Conservation (phyloP, 2,113 vertebrate species). For the Phyllostomus hastatus region DNA sequence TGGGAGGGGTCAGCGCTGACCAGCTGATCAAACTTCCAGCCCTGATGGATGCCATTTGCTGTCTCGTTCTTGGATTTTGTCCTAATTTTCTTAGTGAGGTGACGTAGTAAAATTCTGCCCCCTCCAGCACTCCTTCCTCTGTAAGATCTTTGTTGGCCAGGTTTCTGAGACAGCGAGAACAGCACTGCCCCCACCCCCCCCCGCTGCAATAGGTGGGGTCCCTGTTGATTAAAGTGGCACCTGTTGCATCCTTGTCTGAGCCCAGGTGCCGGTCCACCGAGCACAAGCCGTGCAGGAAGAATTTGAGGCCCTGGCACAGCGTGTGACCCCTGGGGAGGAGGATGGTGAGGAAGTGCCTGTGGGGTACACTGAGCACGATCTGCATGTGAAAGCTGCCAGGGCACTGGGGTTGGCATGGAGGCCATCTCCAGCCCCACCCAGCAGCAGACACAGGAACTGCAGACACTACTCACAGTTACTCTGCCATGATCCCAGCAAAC, state of each 20-base stretch:
- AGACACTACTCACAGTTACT: constrained; percentile 78
- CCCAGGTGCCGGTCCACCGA: constrained; percentile 89
- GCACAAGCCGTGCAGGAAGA: constrained; percentile 88
- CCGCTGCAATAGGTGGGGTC: constrained; percentile 92
- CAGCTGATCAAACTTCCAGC: constrained; percentile 74
- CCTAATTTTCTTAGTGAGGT: constrained; percentile 94
- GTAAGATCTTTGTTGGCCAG: constrained; percentile 94
- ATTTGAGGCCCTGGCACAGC: constrained; percentile 87
- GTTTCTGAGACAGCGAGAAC: constrained; percentile 92
- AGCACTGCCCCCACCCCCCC: constrained; percentile 85
- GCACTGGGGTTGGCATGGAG: constrained; percentile 62
- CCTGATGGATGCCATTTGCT: constrained; percentile 74
- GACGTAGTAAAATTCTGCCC: constrained; percentile 95
- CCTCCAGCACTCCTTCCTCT: constrained; percentile 94
- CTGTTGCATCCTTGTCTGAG: constrained; percentile 93
- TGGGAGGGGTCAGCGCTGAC: constrained; percentile 95
- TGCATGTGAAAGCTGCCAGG: constrained; percentile 81
- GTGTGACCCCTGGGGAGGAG: constrained; percentile 86
- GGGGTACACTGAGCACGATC: constrained; percentile 88
- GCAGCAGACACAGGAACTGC: not conserved
- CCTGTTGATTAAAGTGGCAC: constrained; percentile 94
- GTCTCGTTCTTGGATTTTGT: constrained; percentile 93
- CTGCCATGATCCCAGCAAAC: constrained; percentile 75
- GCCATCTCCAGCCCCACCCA: not conserved
- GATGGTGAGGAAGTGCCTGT: constrained; percentile 90